Conservation (phyloP, 2,888 invertebrate genomes). For the Sclerodermus sp. region DNA sequence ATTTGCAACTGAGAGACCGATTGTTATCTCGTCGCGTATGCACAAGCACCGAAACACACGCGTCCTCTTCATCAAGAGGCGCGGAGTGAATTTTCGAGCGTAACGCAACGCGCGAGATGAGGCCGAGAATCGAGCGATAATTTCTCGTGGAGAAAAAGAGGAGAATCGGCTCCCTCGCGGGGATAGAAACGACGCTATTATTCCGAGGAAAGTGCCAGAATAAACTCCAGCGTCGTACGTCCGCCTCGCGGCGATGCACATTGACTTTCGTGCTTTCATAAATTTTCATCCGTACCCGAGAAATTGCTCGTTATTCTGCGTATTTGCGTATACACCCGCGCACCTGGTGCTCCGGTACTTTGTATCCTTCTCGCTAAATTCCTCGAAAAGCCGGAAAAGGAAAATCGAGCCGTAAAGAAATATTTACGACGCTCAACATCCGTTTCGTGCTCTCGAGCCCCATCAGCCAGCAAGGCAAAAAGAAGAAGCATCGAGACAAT, state of each 20-base stretch:
- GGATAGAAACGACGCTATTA: neutral
- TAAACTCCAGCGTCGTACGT: neutral
- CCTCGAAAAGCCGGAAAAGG: neutral
- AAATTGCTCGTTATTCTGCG: constrained; percentile 29
- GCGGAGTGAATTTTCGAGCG: no score
- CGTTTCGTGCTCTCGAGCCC: no score
- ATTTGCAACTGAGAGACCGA: constrained; percentile 30
- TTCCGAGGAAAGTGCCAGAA: neutral
- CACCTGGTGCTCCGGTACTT: neutral
- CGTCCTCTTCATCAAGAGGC: no score
- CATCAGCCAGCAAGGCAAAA: constrained; percentile 3
- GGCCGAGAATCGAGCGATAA: neutral
- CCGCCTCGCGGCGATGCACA: neutral
- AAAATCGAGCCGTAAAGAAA: neutral
- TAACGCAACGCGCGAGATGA: no score
- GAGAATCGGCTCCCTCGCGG: neutral
- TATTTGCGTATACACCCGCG: constrained; percentile 17
- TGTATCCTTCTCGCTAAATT: neutral
- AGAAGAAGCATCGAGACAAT: no score
- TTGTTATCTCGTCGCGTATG: constrained; percentile 30
- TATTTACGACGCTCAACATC: no score
- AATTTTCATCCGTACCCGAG: constrained; percentile 14
- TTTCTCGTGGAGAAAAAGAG: neutral
- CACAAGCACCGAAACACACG: no score
- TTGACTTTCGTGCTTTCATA: constrained; percentile 15